A percentile compares a stretch with the other conserved stretches of the same genome.
phyloP scores from a whole-genome alignment of 92 coral and sea anemone genomes.

The Micromussa lordhowensis region DNA sequence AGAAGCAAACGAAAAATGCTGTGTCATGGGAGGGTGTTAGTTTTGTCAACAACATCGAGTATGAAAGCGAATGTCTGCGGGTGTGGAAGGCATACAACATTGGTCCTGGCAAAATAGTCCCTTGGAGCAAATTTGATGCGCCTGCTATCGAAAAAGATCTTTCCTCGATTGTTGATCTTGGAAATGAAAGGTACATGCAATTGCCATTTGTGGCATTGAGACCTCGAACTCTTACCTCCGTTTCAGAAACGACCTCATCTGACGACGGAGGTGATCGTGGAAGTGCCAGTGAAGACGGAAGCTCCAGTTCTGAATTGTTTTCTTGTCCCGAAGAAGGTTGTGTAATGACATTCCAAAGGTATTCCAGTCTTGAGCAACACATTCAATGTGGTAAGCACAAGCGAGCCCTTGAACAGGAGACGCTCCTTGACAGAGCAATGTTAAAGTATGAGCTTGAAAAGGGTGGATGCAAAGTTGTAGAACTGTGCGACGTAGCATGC shows the following conservation, averaged over 20 bases:
- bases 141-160: constrained; percentile 1
- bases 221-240: neutral
- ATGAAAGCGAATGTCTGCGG: neutral
- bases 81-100: constrained; percentile 33
- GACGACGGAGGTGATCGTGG: no score
- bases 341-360: no score
- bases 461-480: neutral
- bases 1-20: no score
- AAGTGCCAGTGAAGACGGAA: no score
- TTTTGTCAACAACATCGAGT: constrained; percentile 3
- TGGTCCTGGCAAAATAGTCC: constrained; percentile 18
- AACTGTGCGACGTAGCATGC: neutral
- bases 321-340: no score
- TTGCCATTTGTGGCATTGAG: neutral
- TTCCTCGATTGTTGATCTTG: no score
- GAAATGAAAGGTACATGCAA: neutral
- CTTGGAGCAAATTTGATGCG: constrained; percentile 26
- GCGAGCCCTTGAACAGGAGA: neutral
- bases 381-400: constrained; percentile 15
- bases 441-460: neutral
- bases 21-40: constrained; percentile 29
- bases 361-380: no score
- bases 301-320: no score
- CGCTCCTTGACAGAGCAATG: constrained; percentile 30
- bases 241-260: no score